Base-by-base conservation (phyloP, 2,113 vertebrate genomes). In the Noctilio leporinus region DNA sequence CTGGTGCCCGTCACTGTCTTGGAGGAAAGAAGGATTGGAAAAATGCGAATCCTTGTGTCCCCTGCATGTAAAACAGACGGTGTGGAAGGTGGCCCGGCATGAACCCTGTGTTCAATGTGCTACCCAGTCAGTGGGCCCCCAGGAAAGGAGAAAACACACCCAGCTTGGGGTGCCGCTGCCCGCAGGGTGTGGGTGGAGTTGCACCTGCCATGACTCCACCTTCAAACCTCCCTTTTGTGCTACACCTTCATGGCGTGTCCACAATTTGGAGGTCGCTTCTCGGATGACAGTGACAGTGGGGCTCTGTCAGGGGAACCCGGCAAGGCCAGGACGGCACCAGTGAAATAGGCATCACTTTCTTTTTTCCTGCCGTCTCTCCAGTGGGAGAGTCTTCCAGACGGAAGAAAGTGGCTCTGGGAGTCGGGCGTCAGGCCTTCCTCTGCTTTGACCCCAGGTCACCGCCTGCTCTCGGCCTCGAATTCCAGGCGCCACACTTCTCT, bases 241-340 rank as follows among this genome's bases (percentile, higher is more conserved):
- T 16, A 45, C 0, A 15, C 22, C 35, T 10, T 16, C 24, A 35
- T 4, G 47, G 15, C 9, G 9, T 43, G 47, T 47, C 43, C 38
- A 7, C 9, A 8, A 16, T 64, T 65, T 64, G 38, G 7, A 64
- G 49, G 33, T 15, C 20, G 0, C 9, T 76, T n/a, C 9, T 30
- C 1, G 33, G 26, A 47, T 28, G 51, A 3, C 2, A 4, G 7
- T 7, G 3, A 38, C 28, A 40, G 9, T 45, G 40, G 69, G 0
- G 78, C 4, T 78, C 65, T 30, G 15, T 35, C 12, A n/a, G 14
- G 51, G 19, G 3, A 6, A 35, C 16, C 2, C n/a, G 47, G 43
- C 0, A 19, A 59, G 8, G 40, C 57, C 22, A 47, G 49, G 40
- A n/a, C 3, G 43, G 59, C 24, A 20, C 12, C 17, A 6, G 0